phyloP scores from a whole-genome alignment of 2,797 vertebrate genomes.

The Darevskia nairensis region DNA sequence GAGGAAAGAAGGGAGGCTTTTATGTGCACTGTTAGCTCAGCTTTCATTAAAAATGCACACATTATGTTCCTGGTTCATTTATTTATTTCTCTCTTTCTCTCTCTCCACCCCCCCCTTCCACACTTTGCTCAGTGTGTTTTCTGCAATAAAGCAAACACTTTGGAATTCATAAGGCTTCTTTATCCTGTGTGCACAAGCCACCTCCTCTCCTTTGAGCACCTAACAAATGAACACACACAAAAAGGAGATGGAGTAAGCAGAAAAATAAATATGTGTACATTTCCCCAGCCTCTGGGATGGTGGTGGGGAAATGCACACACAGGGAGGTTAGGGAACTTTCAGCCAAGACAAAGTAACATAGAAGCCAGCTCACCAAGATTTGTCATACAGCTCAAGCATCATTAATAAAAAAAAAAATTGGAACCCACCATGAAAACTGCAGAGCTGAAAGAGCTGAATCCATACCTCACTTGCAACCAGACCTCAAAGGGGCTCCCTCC shows the following conservation, averaged over 20 bases:
- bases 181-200: constrained; percentile 72
- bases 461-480: no score
- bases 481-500: no score
- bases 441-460: background rate
- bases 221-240: constrained; percentile 72
- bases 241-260: constrained; percentile 71
- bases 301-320: constrained; percentile 31
- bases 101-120: background rate
- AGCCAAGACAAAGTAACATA: background rate
- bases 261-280: constrained; percentile 72
- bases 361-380: background rate
- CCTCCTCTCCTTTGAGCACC: constrained; percentile 69
- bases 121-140: constrained; percentile 56
- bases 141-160: constrained; percentile 74
- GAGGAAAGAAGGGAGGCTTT: background rate
- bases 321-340: constrained; percentile 53
- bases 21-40: constrained; percentile 52
- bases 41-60: constrained; percentile 74
- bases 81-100: background rate
- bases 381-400: background rate
- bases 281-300: constrained; percentile 52
- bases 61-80: constrained; percentile 55
- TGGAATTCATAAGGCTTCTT: constrained; percentile 74
- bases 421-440: background rate
- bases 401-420: background rate